Evolutionary conservation across 2,888 invertebrate species (phyloP), one percentile per base, ranked within the genome.

Genomic region (Lepidocyrtoides sp.): DNA sequence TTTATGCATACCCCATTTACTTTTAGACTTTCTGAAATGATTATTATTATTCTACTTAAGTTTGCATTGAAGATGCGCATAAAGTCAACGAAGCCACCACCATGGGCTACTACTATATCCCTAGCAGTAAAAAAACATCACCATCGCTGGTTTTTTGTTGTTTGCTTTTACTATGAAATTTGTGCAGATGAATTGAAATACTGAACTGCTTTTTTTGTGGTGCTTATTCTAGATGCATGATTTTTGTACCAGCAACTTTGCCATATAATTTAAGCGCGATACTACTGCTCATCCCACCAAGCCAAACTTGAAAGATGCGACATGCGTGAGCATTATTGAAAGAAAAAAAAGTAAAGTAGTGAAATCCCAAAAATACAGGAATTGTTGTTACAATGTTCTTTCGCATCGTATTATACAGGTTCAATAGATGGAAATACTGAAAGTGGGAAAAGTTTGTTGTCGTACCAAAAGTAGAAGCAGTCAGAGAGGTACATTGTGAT

Each of bases 281-380:
- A 48, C 14, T 36, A 44, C 44, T 44, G 44, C 44, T 72, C 44
- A 72, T 48, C 44, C 72, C 17, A 17, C 17, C 36, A 41, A 72
- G 14, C 29, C 41, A 72, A 72, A 72, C 44, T 72, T 72, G 72
- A 72, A 72, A 20, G 72, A 72, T 20, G 29, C 20, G 72, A 72
- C 44, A 72, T 48, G 72, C 72, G 72, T 72, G 72, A 72, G 23
- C 14, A 48, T 20, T 72, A 48, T 44, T 72, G 44, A 72, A 72
- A 72, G 26, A 12, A 26, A 44, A 41, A 72, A 66, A 4, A 20
- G 10, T 41, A 36, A 17, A 26, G 69, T 69, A 17, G 26, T 29
- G 54, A 54, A 60, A 60, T n/a, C 26, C 26, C 23, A 60, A 10
- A 60, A 7, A 14, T 60, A 60, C 26, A 60, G n/a, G n/a, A n/a